These are phyloP conservation scores for Malurus alboscapulatus DNA, from an alignment of 2,113 vertebrate species.

Conservation along the genomic window DNA sequence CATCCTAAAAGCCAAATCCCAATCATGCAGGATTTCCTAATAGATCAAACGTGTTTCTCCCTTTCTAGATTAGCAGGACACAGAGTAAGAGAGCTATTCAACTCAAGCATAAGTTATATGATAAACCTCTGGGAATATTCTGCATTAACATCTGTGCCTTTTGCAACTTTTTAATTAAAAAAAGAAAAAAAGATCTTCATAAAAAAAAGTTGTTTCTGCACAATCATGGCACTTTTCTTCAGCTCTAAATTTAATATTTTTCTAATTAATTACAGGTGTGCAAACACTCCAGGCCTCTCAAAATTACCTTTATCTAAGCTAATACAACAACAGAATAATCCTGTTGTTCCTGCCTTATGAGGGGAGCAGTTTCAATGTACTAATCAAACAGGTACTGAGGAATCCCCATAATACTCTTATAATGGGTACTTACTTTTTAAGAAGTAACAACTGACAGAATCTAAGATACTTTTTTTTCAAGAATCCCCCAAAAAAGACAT, in stretches of 20 bases:
- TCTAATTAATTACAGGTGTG: not conserved
- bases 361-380: not conserved
- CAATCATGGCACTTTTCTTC: not conserved
- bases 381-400: not conserved
- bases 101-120: not conserved
- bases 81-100: not conserved
- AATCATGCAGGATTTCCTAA: not conserved
- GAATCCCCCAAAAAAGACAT: not conserved
- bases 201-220: not conserved
- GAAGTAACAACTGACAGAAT: not conserved
- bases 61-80: not conserved
- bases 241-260: not conserved
- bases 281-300: not conserved
- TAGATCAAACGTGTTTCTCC: not conserved
- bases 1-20: not conserved
- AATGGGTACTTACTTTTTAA: not conserved
- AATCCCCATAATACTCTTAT: not conserved
- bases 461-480: not conserved
- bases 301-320: not conserved
- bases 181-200: not conserved
- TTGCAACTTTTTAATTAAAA: not conserved
- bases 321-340: not conserved
- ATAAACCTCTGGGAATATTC: not conserved
- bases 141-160: not conserved
- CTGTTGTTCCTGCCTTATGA: not conserved